Conservation (phyloP, 2,888 invertebrate species). For the Litoditis marina region DNA sequence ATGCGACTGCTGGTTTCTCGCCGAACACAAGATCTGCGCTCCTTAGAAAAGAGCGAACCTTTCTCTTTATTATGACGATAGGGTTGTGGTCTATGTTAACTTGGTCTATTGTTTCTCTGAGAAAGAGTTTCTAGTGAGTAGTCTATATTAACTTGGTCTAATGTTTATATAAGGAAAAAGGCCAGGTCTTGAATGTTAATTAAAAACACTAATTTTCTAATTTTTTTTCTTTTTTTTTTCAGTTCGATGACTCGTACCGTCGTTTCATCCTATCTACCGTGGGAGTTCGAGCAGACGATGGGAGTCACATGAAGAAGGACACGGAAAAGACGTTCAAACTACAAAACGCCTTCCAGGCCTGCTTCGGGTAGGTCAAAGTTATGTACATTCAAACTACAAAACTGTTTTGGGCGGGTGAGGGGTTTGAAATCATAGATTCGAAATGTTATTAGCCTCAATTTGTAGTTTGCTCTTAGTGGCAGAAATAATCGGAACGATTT, state of each 20-base stretch:
- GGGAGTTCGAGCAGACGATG: slow-evolving; percentile 17
- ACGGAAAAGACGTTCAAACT: slow-evolving; percentile 11
- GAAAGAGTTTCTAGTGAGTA: no score
- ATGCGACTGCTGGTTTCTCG: no score
- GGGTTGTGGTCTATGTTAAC: no score
- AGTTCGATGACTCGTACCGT: slow-evolving; percentile 25
- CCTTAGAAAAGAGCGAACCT: no score
- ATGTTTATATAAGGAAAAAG: not conserved
- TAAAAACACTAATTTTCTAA: not conserved
- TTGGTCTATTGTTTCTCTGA: no score
- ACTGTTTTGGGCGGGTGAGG: no score
- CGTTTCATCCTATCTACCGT: slow-evolving; percentile 24
- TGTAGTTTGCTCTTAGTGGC: no score
- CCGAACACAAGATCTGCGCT: no score
- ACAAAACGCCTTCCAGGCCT: slow-evolving; percentile 31
- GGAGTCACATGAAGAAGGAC: not conserved
- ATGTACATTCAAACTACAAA: not conserved
- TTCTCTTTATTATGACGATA: no score
- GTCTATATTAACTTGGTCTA: not conserved
- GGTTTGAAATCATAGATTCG: no score
- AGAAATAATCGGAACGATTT: no score
- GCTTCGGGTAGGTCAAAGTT: slow-evolving; percentile 14
- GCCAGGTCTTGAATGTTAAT: not conserved
- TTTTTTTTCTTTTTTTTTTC: not conserved
- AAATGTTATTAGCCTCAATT: no score